A percentile compares a stretch with the other conserved stretches of the same genome.
phyloP scores from a whole-genome alignment of 37 sponge, comb jelly and placozoan genomes.

The Crambe crambe region DNA sequence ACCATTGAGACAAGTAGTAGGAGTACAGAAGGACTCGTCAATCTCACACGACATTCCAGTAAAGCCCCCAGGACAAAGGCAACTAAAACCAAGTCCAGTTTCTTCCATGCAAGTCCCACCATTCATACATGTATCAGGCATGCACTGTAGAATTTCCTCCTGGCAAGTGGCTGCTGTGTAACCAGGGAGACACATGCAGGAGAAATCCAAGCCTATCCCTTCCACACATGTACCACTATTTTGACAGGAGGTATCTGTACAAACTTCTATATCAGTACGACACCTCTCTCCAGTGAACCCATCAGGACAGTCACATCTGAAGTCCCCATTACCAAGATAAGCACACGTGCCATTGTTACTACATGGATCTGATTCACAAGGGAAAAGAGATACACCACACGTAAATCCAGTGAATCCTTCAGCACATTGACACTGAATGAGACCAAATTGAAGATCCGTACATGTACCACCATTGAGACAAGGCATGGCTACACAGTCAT shows the following conservation, averaged over 20 bases:
- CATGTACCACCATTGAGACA: constrained; percentile 10
- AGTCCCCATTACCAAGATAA: not conserved
- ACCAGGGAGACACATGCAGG: constrained; percentile 40
- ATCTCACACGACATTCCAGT: constrained; percentile 2
- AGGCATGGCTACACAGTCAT: not conserved
- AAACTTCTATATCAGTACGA: not conserved
- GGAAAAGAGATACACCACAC: not conserved
- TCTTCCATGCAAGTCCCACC: constrained; percentile 29
- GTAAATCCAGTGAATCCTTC: not conserved
- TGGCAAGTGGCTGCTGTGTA: constrained; percentile 52
- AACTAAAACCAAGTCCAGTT: constrained; percentile 2
- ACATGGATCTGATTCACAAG: not conserved
- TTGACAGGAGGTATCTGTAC: not conserved
- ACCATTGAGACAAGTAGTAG: constrained; percentile 39
- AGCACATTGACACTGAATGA: not conserved
- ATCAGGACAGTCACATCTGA: constrained; percentile 26
- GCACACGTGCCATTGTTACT: not conserved
- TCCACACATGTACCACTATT: constrained; percentile 70
- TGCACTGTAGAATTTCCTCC: not conserved
- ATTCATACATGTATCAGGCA: not conserved
- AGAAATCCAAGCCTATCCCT: constrained; percentile 4
- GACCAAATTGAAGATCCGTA: not conserved
- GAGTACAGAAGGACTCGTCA: constrained; percentile 12
- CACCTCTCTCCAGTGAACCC: constrained; percentile 2
- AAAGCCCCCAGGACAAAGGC: constrained; percentile 28